Evolutionary conservation across 2,113 vertebrate species (phyloP).

Genomic region (Pelodiscus sinensis): DNA sequence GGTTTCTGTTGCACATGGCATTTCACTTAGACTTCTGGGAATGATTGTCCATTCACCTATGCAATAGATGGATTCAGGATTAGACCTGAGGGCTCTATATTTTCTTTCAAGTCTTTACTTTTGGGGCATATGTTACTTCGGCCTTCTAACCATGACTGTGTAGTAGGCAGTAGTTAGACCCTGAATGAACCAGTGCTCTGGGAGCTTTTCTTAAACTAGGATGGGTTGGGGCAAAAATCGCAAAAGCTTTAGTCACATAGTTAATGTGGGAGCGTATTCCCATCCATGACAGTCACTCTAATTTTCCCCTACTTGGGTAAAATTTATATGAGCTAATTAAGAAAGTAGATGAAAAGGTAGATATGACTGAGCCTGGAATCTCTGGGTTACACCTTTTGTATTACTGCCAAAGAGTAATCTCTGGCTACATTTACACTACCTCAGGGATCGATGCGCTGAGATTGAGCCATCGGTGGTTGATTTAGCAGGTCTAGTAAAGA

Average conservation of each 20-base stretch:
- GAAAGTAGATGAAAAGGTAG: not conserved
- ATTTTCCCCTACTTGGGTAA: not conserved
- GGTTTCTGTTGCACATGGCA: not conserved
- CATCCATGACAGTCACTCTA: not conserved
- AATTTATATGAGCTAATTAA: not conserved
- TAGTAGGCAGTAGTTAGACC: not conserved
- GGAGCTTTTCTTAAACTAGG: not conserved
- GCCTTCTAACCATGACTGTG: not conserved
- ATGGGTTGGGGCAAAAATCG: not conserved
- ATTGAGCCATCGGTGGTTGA: too few species aligned
- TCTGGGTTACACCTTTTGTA: not conserved
- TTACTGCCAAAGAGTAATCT: not conserved
- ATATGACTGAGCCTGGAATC: not conserved
- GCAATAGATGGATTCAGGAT: not conserved
- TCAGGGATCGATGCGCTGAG: too few species aligned
- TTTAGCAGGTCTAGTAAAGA: too few species aligned
- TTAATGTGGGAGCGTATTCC: not conserved
- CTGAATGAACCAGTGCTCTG: not conserved
- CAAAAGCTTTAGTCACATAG: not conserved
- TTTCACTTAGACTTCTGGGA: accelerated
- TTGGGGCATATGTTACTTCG: not conserved
- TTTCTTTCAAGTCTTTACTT: not conserved
- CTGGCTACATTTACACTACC: too few species aligned
- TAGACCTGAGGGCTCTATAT: not conserved
- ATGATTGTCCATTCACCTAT: not conserved